phyloP scores from a whole-genome alignment of 2,888 invertebrate genomes.

The Gymnocheta viridis region DNA sequence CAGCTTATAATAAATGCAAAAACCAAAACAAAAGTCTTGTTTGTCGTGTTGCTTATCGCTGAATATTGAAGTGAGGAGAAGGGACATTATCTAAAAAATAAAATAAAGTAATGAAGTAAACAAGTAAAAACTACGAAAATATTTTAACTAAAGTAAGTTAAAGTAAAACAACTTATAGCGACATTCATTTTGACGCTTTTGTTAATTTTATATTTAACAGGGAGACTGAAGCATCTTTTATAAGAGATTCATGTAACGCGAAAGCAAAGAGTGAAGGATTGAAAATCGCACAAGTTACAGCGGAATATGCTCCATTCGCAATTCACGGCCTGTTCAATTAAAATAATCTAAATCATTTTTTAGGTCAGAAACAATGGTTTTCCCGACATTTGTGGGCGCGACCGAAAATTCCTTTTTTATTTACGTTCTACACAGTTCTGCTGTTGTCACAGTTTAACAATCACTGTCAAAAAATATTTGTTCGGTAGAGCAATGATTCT shows the following conservation, averaged over 20 bases:
- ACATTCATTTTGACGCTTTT: constrained; percentile 1
- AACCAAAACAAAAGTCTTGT: neutral
- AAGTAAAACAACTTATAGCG: neutral
- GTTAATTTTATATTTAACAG: constrained; percentile 39
- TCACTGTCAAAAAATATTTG: neutral
- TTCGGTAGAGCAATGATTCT: constrained; percentile 3
- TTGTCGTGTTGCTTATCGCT: neutral
- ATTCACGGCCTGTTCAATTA: neutral
- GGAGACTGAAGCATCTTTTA: neutral
- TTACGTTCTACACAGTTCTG: neutral
- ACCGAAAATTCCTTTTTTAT: neutral
- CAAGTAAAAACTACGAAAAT: neutral
- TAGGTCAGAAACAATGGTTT: neutral
- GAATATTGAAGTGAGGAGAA: constrained; percentile 30
- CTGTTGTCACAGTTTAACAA: neutral
- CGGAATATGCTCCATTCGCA: too few relatives aligned
- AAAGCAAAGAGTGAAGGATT: neutral
- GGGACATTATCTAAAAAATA: constrained; percentile 26
- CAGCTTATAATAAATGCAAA: constrained; percentile 51
- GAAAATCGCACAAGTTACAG: too few relatives aligned
- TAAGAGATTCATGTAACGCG: neutral
- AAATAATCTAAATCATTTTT: too few relatives aligned
- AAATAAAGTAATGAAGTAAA: constrained; percentile 19
- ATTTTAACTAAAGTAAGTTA: neutral
- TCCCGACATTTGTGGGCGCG: neutral